Evolutionary conservation across 2,888 invertebrate species (phyloP).

Genomic region (Agelastica alni): DNA sequence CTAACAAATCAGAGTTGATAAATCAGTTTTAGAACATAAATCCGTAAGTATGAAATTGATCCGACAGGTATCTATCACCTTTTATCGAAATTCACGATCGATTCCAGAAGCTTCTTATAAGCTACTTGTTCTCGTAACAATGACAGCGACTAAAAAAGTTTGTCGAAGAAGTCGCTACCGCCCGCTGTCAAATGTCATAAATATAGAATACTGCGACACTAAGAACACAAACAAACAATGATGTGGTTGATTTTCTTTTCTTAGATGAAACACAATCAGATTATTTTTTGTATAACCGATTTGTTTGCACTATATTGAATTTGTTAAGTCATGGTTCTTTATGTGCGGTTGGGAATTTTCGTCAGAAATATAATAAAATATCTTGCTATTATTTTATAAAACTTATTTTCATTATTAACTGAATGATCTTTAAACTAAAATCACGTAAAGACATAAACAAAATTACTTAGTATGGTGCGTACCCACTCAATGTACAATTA

Average conservation of each 20-base stretch:
- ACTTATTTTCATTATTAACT: too few relatives aligned
- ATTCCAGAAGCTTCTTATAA: slow-evolving; percentile 43
- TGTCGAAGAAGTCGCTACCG: slow-evolving; percentile 26
- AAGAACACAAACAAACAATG: slow-evolving; percentile 12
- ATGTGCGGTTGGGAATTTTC: too few relatives aligned
- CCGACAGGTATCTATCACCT: slow-evolving; percentile 42
- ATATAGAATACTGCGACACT: slow-evolving; percentile 19
- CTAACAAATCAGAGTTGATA: slow-evolving; percentile 37
- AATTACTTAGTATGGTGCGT: too few relatives aligned
- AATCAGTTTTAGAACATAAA: slow-evolving; percentile 41
- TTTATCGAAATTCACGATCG: slow-evolving; percentile 36
- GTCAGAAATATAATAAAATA: too few relatives aligned
- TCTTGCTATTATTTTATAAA: too few relatives aligned
- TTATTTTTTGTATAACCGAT: slow-evolving; percentile 23
- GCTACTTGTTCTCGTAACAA: slow-evolving; percentile 31
- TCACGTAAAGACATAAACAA: too few relatives aligned
- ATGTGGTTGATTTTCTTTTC: slow-evolving; percentile 7
- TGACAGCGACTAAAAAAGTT: slow-evolving; percentile 26
- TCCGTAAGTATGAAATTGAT: slow-evolving; percentile 36
- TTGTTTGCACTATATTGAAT: slow-evolving; percentile 13
- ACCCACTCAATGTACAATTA: too few relatives aligned
- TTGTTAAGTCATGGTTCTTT: not conserved
- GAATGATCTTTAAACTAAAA: too few relatives aligned
- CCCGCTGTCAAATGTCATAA: slow-evolving; percentile 30
- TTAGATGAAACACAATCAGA: slow-evolving; percentile 20